Conservation (phyloP, 2,888 invertebrate species). For the Ethmia dodecea region DNA sequence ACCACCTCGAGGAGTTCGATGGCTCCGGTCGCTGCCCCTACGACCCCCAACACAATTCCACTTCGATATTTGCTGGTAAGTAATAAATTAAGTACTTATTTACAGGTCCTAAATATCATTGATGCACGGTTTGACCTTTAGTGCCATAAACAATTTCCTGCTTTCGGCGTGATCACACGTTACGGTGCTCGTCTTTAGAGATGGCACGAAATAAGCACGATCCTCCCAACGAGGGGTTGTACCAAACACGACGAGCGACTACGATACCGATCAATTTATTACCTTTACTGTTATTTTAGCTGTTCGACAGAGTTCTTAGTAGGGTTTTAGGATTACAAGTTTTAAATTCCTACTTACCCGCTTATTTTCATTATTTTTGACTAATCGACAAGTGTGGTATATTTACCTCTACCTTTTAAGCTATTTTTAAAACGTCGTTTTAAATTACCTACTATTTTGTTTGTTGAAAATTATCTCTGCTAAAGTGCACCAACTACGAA, state of each 20-base stretch:
- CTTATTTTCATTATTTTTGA: no score
- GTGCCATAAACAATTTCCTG: conserved; percentile 27
- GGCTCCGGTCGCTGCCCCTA: conserved; percentile 94
- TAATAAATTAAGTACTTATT: conserved; percentile 1
- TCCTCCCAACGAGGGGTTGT: conserved; percentile 33
- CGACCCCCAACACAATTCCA: conserved; percentile 97
- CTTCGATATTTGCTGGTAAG: conserved; percentile 87
- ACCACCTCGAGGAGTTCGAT: conserved; percentile 83
- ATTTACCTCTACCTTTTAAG: no score
- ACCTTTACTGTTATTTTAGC: conserved; percentile 39
- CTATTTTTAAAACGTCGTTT: no score
- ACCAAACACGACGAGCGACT: conserved; percentile 38
- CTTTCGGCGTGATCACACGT: conserved; percentile 36
- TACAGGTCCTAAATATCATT: not conserved
- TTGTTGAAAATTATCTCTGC: conserved; percentile 20
- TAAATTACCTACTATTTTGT: no score
- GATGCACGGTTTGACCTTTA: conserved; percentile 20
- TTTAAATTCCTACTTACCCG: no score
- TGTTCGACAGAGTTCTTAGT: no score
- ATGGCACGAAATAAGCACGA: conserved; percentile 31
- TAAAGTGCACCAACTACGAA: conserved; percentile 19
- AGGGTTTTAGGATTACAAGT: no score
- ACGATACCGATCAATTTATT: conserved; percentile 43
- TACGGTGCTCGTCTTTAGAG: conserved; percentile 31
- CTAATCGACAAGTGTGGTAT: no score